Conservation (phyloP, 2,797 vertebrate species). For the Cyprinella venusta region DNA sequence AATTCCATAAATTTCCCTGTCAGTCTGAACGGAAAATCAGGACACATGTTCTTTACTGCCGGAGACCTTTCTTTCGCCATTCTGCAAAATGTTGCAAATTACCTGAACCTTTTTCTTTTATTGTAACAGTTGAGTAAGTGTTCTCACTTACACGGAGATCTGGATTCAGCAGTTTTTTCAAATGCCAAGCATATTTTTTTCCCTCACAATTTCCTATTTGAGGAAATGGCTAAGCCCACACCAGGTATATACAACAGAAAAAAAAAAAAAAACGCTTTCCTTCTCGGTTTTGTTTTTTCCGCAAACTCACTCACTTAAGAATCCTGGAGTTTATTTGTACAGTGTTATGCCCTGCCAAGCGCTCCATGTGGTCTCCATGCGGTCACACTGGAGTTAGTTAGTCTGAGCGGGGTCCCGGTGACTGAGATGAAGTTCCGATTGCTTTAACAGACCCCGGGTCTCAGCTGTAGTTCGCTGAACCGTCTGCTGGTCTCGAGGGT, state of each 20-base stretch:
- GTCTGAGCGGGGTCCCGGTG: background rate
- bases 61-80: background rate
- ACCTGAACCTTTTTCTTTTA: slow-evolving; percentile 18
- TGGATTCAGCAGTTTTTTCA: slow-evolving; percentile 27
- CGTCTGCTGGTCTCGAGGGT: slow-evolving; percentile 30
- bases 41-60: background rate
- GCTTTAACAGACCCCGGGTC: background rate
- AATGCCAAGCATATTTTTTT: slow-evolving; percentile 30
- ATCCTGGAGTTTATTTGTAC: background rate
- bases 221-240: background rate
- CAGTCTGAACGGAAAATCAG: background rate
- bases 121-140: slow-evolving; percentile 20
- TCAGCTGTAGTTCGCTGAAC: slow-evolving; percentile 24
- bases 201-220: background rate
- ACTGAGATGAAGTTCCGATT: background rate
- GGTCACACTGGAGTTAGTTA: slow-evolving; percentile 6
- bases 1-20: background rate
- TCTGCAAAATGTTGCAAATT: slow-evolving; percentile 5
- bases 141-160: background rate
- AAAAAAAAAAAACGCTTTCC: background rate
- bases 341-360: background rate
- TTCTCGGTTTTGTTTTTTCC: background rate
- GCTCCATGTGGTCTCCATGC: background rate
- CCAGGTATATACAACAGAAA: background rate
- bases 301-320: background rate